These are phyloP conservation scores for Ooceraea biroi DNA, from an alignment of 1,140 invertebrate genomes.

Conservation along the genomic window DNA sequence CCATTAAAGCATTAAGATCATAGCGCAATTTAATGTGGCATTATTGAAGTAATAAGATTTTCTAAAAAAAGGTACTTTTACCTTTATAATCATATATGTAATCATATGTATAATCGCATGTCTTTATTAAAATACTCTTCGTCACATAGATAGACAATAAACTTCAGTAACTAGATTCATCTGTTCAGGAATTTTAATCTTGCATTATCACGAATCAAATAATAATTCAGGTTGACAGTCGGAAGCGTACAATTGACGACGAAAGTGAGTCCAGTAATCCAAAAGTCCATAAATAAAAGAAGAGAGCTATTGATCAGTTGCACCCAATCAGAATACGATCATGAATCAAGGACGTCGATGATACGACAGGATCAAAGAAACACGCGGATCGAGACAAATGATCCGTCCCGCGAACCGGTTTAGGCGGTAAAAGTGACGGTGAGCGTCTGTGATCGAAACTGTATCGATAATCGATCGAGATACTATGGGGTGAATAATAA, in stretches of 20 bases:
- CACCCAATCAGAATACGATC: slow-evolving; percentile 74
- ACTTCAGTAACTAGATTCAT: slow-evolving; percentile 35
- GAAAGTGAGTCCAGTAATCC: slow-evolving; percentile 50
- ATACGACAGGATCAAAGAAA: slow-evolving; percentile 62
- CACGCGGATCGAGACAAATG: slow-evolving; percentile 77
- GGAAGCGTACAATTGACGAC: not conserved
- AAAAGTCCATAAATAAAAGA: slow-evolving; percentile 73
- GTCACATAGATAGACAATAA: slow-evolving; percentile 15
- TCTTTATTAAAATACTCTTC: slow-evolving; percentile 34
- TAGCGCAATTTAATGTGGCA: not conserved
- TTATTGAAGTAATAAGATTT: not conserved
- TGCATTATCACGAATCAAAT: slow-evolving; percentile 47
- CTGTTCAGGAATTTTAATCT: slow-evolving; percentile 39
- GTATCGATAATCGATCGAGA: slow-evolving; percentile 65
- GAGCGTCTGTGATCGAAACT: slow-evolving; percentile 55
- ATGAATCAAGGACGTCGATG: slow-evolving; percentile 77
- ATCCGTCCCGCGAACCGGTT: slow-evolving; percentile 78
- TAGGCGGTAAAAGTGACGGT: slow-evolving; percentile 71
- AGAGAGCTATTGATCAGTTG: slow-evolving; percentile 71
- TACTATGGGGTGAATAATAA: slow-evolving; percentile 60
- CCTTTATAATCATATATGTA: not conserved
- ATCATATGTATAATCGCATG: not conserved
- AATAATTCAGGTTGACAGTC: slow-evolving; percentile 42
- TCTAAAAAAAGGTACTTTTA: not conserved
- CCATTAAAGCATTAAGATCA: not conserved